Evolutionary conservation across 1,140 invertebrate species (phyloP), one percentile per base, ranked within the genome.

Genomic region (Leptinotarsa undecemlineata): DNA sequence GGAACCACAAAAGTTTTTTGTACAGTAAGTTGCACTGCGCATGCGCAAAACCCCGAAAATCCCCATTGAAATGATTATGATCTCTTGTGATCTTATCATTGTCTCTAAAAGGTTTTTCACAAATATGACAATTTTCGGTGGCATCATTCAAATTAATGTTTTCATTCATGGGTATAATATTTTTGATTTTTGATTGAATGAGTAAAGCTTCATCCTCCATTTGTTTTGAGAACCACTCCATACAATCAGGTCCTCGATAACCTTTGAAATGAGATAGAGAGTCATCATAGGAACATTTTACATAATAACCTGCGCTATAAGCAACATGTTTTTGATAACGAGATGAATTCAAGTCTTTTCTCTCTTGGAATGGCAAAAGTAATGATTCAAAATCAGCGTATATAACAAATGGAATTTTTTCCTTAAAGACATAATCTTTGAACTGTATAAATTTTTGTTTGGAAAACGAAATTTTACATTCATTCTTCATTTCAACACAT

Each of bases 331-430:
- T 19, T 48, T 73, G 72, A 26, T 73, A 73, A 23, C 60, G 42
- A 47, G 8, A n/a, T 4, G 72, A 51, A 66, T 63, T 23, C 20
- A 63, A 19, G 13, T 15, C 57, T 68, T 19, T 47, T 33, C 6
- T 57, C 61, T 75, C 74, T 15, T 60, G 21, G 66, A 26, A 64
- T 51, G 74, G 48, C 68, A 76, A 47, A 21, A 81, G 72, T 17
- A 82, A 23, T 68, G 77, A 81, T 79, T 85, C 82, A 57, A 84
- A 78, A 79, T 85, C 81, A 17, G 80, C 81, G 74, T 85, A 84
- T 68, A 85, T 78, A n/a, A 81, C 72, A 75, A 85, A 82, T 47
- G 80, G 80, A 71, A 80, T 72, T 68, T 71, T 72, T 77, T 80
- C 71, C 75, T 76, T 69, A n/a, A 73, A 63, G 60, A 33, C 63